Percentiles rank a stretch among this genome's conserved stretches.
Conservation (phyloP, 1,140 invertebrate species). For the Pachyrhynchus sulphureomaculatus region DNA sequence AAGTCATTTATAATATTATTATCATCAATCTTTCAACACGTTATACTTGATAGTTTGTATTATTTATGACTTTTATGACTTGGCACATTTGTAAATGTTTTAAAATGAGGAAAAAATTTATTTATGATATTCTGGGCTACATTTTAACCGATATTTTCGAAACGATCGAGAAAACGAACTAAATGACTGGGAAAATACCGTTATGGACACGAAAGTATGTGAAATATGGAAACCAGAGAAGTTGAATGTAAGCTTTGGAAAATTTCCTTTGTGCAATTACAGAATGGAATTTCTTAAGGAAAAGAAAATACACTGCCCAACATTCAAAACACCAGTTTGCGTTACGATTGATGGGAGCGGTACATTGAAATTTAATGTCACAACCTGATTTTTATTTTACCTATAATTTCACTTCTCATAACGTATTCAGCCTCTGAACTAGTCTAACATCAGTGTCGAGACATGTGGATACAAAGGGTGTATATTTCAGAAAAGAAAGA, state of each 20-base stretch:
- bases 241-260: not conserved
- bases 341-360: too few species aligned
- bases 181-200: constrained; percentile 20
- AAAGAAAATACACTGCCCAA: too few species aligned
- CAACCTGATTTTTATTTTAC: too few species aligned
- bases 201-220: not conserved
- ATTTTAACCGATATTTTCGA: constrained; percentile 17
- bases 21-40: constrained; percentile 27
- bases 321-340: too few species aligned
- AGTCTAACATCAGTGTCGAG: too few species aligned
- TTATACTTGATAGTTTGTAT: constrained; percentile 27
- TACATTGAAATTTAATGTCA: too few species aligned
- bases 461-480: too few species aligned
- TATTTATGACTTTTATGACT: constrained; percentile 27
- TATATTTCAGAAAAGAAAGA: too few species aligned
- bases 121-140: constrained; percentile 12
- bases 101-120: constrained; percentile 13
- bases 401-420: too few species aligned
- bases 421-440: too few species aligned
- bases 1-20: constrained; percentile 27
- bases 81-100: constrained; percentile 26
- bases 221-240: not conserved
- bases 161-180: constrained; percentile 9
- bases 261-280: constrained; percentile 7
- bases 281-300: not conserved